Evolutionary conservation across 2,113 vertebrate species (phyloP), one percentile per base, ranked within the genome.

Genomic region (Alexandromys fortis): DNA sequence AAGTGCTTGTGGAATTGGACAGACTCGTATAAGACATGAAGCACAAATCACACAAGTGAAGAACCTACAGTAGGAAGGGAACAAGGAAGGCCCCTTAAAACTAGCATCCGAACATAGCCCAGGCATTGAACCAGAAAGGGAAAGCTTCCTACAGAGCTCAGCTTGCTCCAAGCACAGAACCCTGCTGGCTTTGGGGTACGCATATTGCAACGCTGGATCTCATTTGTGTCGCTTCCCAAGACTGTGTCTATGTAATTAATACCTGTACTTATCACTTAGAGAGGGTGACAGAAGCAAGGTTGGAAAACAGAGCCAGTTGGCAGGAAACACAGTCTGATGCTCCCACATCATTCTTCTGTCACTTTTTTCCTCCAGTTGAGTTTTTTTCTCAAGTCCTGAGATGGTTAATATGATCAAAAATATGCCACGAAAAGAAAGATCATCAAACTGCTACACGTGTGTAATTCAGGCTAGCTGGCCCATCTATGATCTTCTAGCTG

Each of bases 121-220:
- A 6, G 9, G 72, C 21, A 4, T 30, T 42, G 68, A 89, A 82
- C 83, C 24, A 65, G 3, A 79, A 8, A 42, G 0, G 16, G 35
- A 42, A 65, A 0, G 7, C 38, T 21, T 55, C 33, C 77, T 68
- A n/a, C 61, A 73, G 73, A 86, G 47, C 4, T 30, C 26, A 38
- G 72, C 24, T 5, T 76, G 38, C 35, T 47, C 45, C 30, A 45
- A 68, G 16, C 33, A 30, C 1, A 45, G 12, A 24, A 24, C 0
- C 5, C 33, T 24, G 28, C 21, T 35, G 61, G 21, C 52, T 93
- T 55, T 77, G 79, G 33, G 24, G 45, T 49, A 26, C 65, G 47
- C 5, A 28, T 13, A 3, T 6, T 0, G 0, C 3, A 35, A 9
- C 11, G 1, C 9, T 88, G 22, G 30, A 22, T 63, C 81, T 61